Evolutionary conservation across 92 coral and sea anemone genomes (phyloP), one percentile per base, ranked within the genome.

Genomic region (Ricordea florida): DNA sequence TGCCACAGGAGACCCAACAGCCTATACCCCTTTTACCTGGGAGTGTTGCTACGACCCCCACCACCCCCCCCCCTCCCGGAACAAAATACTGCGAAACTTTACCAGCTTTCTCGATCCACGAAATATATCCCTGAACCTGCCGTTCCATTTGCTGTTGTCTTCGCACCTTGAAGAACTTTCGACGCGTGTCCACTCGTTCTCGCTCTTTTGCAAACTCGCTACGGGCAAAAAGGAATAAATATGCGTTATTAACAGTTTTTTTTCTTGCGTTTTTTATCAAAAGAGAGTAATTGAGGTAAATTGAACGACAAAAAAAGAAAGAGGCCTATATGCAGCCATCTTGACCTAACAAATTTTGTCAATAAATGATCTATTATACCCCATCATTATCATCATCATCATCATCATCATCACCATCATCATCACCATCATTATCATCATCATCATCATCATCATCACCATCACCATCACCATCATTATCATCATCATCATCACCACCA

Each of bases 141-240:
- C 99, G 82, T n/a, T 96, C 90, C 6, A 96, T 66, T 50, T 92
- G 91, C 69, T 92, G 96, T 51, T 94, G 97, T 41, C 97, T 79
- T 38, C 98, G 89, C 34, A 94, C 92, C 67, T 94, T 94, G 46
- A 94, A 94, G 62, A 94, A 94, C 59, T 87, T 90, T 36, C 94
- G 87, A 47, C 98, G 82, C 14, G 98, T 92, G 69, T 94, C 98
- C 10, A 92, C 96, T 25, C 96, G 74, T 62, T 96, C 97, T 92
- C 99, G 85, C 72, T 96, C 98, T 47, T 94, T 94, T 11, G 98
- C 98, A 77, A 96, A 96, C 74, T 96, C 97, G 32, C 99, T 96
- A 48, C 13, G 1, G 16, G 16, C 16, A 55, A 28, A 13, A 50
- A 0, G 14, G 22, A 76, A 29, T 28, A 11, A 14, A 26, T 10